Percentiles rank a stretch among this genome's conserved stretches.
Evolutionary conservation across 2,888 invertebrate genomes (phyloP).

Genomic region (Dastarcus helophoroides): DNA sequence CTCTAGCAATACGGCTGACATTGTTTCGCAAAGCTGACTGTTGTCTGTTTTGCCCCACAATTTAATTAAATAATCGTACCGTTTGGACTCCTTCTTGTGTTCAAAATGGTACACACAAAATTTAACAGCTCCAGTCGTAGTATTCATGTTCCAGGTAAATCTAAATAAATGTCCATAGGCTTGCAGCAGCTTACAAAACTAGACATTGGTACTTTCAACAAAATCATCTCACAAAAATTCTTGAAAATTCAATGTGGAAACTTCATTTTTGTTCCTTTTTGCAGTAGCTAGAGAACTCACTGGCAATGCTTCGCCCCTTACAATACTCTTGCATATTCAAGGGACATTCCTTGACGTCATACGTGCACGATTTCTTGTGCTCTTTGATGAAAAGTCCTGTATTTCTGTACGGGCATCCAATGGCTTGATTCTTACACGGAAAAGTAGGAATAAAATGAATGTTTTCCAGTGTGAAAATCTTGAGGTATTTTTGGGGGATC

Average conservation of each 20-base stretch:
- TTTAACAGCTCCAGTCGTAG: no score
- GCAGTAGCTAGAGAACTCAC: background rate
- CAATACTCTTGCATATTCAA: background rate
- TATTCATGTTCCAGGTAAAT: slow-evolving; percentile 18
- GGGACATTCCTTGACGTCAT: background rate
- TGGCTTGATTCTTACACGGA: background rate
- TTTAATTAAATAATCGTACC: no score
- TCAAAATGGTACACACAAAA: no score
- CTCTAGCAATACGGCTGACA: no score
- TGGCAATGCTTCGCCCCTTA: background rate
- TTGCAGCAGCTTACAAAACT: slow-evolving; percentile 5
- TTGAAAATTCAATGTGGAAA: background rate
- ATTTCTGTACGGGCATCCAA: background rate
- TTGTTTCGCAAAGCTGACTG: no score
- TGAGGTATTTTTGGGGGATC: background rate
- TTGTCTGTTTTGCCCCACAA: no score
- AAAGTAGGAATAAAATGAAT: background rate
- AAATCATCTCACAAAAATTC: background rate
- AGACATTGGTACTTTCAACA: background rate
- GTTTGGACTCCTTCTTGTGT: no score
- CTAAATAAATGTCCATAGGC: slow-evolving; percentile 14
- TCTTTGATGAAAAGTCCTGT: background rate
- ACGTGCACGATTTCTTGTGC: background rate
- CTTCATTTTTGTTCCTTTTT: background rate
- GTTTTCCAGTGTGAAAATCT: background rate